These are phyloP conservation scores for Lynx canadensis DNA, from an alignment of 2,113 vertebrate species.

Conservation along the genomic window DNA sequence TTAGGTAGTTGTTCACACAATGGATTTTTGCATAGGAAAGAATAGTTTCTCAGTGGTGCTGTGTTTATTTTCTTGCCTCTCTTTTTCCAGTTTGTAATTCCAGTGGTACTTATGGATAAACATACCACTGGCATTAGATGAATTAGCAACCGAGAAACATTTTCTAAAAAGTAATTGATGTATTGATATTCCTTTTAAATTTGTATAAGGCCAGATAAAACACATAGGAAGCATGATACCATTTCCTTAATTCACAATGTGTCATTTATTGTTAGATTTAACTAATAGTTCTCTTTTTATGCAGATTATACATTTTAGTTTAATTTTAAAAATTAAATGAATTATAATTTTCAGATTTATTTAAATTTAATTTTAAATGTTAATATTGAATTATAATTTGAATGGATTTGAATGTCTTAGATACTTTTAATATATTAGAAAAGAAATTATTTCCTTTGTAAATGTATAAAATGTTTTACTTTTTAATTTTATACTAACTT, in stretches of 20 bases:
- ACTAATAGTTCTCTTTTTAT: not conserved
- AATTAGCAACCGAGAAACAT: not conserved
- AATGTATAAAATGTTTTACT: not conserved
- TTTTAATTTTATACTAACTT: not conserved
- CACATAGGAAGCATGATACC: not conserved
- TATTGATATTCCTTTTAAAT: not conserved
- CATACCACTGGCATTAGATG: not conserved
- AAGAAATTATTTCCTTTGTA: not conserved
- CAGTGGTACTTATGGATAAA: not conserved
- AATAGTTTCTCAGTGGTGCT: not conserved
- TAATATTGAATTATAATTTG: not conserved
- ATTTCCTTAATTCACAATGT: not conserved
- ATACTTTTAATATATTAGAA: not conserved
- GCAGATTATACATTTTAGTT: not conserved
- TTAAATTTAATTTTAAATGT: not conserved
- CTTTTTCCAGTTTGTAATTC: not conserved
- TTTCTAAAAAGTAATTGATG: not conserved
- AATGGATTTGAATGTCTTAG: not conserved
- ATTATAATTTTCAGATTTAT: not conserved
- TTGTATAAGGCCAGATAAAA: not conserved
- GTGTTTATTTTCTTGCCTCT: not conserved
- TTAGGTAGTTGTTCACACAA: not conserved
- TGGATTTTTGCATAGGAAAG: not conserved
- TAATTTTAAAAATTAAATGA: not conserved
- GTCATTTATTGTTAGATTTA: not conserved